Evolutionary conservation across 2,113 vertebrate species (phyloP).

Genomic region (Trematomus loennbergii): DNA sequence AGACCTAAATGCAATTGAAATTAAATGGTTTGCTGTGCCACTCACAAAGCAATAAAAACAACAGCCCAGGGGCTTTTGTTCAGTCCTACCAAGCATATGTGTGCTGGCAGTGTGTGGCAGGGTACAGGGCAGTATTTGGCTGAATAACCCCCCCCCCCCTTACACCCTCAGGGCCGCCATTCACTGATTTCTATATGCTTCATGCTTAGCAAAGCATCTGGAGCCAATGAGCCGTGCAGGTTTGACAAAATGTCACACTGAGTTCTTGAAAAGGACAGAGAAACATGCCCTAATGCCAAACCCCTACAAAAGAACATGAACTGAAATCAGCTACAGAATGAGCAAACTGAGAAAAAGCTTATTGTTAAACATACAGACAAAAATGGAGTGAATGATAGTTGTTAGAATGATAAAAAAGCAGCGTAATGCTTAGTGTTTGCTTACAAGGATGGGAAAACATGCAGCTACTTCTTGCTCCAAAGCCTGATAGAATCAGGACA

Average conservation of each 20-base stretch:
- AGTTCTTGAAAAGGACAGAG: conserved; percentile 68
- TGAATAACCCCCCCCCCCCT: conserved; percentile 30
- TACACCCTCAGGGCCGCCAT: conserved; percentile 69
- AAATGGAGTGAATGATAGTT: not conserved
- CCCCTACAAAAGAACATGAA: conserved; percentile 41
- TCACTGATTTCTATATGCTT: conserved; percentile 76
- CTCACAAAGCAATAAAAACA: conserved; percentile 76
- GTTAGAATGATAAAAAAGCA: not conserved
- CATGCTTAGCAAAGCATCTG: conserved; percentile 83
- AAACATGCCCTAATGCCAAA: conserved; percentile 57
- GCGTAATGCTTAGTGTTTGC: not conserved
- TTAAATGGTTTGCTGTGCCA: conserved; percentile 68
- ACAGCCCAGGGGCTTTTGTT: conserved; percentile 75
- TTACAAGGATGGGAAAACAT: conserved; percentile 13
- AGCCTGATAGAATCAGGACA: conserved; percentile 56
- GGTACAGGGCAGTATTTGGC: conserved; percentile 69
- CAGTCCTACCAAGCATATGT: conserved; percentile 70
- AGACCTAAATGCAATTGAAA: conserved; percentile 63
- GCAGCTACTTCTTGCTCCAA: conserved; percentile 11
- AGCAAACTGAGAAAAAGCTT: not conserved
- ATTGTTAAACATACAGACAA: not conserved
- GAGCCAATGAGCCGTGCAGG: conserved; percentile 76
- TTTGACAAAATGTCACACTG: conserved; percentile 71
- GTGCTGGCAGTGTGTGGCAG: conserved; percentile 73
- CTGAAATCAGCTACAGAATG: conserved; percentile 33